Base-by-base conservation (phyloP, 2,113 vertebrate species). In the Nestor notabilis region DNA sequence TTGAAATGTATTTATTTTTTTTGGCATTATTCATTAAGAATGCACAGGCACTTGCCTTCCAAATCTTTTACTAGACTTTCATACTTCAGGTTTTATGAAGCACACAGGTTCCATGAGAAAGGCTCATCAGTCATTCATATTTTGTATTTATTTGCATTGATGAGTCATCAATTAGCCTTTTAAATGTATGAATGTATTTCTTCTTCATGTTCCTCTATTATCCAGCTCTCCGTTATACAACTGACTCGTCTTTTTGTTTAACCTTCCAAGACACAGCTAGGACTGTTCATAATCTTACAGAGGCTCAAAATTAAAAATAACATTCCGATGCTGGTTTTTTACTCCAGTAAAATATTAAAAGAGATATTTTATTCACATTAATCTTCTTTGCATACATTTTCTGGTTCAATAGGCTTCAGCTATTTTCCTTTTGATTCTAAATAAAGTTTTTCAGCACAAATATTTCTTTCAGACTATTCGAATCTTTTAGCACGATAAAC, bases 391-490 rank as follows among this genome's bases (percentile, higher is more conserved):
- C 70, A 86, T 44, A 49, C 11, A 81, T 83, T 89, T 96, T 58
- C 47, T 72, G 50, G 50, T 94, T 94, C 87, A 88, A 24, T 75
- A 93, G 35, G 35, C 44, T 95, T 85, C 61, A 86, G 53, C 12
- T 61, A 29, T 90, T 90, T 91, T 35, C 43, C 25, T 91, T 91
- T 85, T 82, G 60, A 91, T 78, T 66, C 66, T 76, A 95, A 89
- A 90, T 74, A 84, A 89, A 89, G 50, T 23, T 89, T 90, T 89
- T 68, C 52, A 71, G 55, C 41, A 87, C 50, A 91, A 93, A 77
- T 82, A 80, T 91, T 95, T 88, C 55, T 90, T 91, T 87, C 61
- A 87, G 56, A 77, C n/a, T 79, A 61, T 55, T 96, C 46, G 84
- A 87, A 92, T 89, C 61, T 89, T 85, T 77, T 65, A 74, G 39